phyloP scores from a whole-genome alignment of 2,113 vertebrate species.

The Thalassoma bifasciatum region DNA sequence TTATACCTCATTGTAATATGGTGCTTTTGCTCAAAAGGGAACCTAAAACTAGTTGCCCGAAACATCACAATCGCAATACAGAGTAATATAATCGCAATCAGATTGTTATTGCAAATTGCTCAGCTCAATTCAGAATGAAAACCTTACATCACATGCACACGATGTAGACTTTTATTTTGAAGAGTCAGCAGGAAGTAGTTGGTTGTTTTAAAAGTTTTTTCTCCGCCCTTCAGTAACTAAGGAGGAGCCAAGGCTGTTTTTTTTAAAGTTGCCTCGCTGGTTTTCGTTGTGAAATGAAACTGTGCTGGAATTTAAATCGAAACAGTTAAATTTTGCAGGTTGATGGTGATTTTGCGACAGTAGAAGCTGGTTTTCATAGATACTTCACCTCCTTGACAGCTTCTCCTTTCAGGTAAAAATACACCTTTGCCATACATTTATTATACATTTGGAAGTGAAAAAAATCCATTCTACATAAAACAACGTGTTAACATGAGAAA shows the following conservation, averaged over 20 bases:
- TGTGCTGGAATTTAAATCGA: constrained; percentile 15
- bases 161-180: constrained; percentile 11
- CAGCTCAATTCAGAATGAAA: too few relatives aligned
- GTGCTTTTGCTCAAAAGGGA: too few relatives aligned
- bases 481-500: not conserved
- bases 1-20: too few relatives aligned
- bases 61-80: too few relatives aligned
- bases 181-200: not conserved
- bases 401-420: constrained; percentile 43
- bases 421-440: not conserved
- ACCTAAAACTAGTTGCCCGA: too few relatives aligned
- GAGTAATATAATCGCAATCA: too few relatives aligned
- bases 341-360: not conserved
- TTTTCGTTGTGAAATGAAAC: not conserved
- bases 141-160: too few relatives aligned
- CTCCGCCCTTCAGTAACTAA: constrained; percentile 7
- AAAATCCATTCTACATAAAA: not conserved
- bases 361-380: not conserved
- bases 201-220: not conserved
- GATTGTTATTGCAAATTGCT: too few relatives aligned
- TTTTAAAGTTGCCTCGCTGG: constrained; percentile 34
- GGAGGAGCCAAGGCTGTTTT: constrained; percentile 35
- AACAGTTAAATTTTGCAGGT: constrained; percentile 13
- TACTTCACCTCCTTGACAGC: not conserved
- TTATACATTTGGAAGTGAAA: not conserved